phyloP scores from a whole-genome alignment of 2,888 invertebrate species.

The Agonopterix subpropinquella region DNA sequence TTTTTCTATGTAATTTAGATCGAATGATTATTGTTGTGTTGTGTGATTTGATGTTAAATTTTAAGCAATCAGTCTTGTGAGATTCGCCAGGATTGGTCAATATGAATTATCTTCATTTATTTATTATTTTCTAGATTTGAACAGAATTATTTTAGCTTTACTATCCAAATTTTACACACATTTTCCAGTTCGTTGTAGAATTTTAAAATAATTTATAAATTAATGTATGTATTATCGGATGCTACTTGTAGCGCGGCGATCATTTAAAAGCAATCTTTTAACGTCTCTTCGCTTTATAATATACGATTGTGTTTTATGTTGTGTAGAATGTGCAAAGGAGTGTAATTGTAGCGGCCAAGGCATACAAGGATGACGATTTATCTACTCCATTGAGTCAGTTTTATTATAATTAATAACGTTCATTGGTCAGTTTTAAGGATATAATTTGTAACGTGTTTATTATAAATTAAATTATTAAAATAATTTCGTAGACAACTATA shows the following conservation, averaged over 20 bases:
- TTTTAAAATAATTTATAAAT: too few species aligned
- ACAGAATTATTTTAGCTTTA: background rate
- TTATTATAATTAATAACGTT: conserved; percentile 17
- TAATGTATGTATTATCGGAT: too few species aligned
- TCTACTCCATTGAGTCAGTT: conserved; percentile 12
- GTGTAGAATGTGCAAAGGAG: too few species aligned
- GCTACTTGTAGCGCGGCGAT: too few species aligned
- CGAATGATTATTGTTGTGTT: conserved; percentile 55
- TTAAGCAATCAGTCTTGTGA: conserved; percentile 25
- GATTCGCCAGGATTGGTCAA: conserved; percentile 29
- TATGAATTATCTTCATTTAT: conserved; percentile 22
- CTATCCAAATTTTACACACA: too few species aligned
- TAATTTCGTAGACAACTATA: conserved; percentile 44
- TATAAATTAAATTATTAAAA: conserved; percentile 49
- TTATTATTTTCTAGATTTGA: background rate
- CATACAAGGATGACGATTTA: background rate
- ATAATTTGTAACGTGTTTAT: conserved; percentile 32
- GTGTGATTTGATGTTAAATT: conserved; percentile 59
- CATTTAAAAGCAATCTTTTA: too few species aligned
- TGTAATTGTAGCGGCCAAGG: too few species aligned
- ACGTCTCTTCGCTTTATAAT: too few species aligned
- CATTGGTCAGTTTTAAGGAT: conserved; percentile 49
- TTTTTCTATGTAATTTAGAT: conserved; percentile 57
- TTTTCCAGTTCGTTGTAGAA: too few species aligned
- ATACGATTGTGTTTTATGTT: too few species aligned